Percentiles rank a stretch among this genome's conserved stretches.
Conservation (phyloP, 1,140 invertebrate genomes). For the Elymnias hypermnestra region DNA sequence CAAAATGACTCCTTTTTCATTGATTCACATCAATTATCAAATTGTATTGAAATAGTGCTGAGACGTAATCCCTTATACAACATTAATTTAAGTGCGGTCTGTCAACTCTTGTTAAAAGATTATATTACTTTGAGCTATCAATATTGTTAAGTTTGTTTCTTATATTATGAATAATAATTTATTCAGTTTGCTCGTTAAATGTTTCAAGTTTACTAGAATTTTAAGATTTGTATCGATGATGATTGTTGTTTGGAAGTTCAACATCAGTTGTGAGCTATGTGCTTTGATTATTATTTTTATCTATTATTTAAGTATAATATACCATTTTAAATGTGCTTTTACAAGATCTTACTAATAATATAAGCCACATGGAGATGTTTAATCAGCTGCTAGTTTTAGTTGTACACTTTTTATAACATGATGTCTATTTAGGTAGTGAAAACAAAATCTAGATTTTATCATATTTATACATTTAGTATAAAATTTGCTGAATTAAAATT, state of each 20-base stretch:
- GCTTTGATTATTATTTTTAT: slow-evolving; percentile 72
- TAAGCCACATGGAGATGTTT: slow-evolving; percentile 74
- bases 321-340: slow-evolving; percentile 71
- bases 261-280: slow-evolving; percentile 67
- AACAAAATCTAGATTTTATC: slow-evolving; percentile 74
- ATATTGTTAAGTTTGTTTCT: slow-evolving; percentile 76
- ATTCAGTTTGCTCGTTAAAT: slow-evolving; percentile 75
- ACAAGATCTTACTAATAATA: slow-evolving; percentile 73
- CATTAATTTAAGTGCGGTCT: slow-evolving; percentile 46
- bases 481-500: slow-evolving; percentile 76
- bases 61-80: slow-evolving; percentile 45
- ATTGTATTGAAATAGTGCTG: slow-evolving; percentile 44
- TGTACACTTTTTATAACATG: slow-evolving; percentile 76
- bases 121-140: slow-evolving; percentile 73
- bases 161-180: slow-evolving; percentile 75
- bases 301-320: slow-evolving; percentile 73
- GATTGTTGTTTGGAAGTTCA: slow-evolving; percentile 67
- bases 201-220: slow-evolving; percentile 74
- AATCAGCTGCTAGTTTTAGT: slow-evolving; percentile 75
- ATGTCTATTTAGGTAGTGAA: slow-evolving; percentile 74
- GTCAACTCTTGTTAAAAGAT: slow-evolving; percentile 68
- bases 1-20: slow-evolving; percentile 59
- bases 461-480: slow-evolving; percentile 77
- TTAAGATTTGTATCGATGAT: slow-evolving; percentile 68
- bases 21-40: slow-evolving; percentile 56